Conservation (phyloP, 2,113 vertebrate species). For the Hippopotamus amphibius region DNA sequence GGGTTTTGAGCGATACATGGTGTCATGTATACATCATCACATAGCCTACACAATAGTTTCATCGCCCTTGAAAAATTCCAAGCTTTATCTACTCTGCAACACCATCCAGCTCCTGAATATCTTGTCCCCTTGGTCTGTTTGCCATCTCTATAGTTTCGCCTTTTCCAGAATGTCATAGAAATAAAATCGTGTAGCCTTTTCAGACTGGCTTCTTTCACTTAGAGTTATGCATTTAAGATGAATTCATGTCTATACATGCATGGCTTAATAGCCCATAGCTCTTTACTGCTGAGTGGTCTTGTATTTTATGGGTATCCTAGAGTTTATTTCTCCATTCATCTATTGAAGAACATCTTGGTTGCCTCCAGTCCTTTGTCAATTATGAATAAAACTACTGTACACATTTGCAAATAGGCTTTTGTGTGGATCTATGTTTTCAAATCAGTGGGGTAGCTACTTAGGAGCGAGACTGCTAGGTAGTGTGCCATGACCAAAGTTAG, state of each 20-base stretch:
- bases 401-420: not conserved
- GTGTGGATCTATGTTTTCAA: not conserved
- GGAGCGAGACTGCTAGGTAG: accelerated
- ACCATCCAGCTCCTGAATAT: not conserved
- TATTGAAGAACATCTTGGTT: not conserved
- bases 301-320: not conserved
- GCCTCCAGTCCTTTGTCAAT: not conserved
- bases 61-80: not conserved
- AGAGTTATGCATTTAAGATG: not conserved
- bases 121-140: not conserved
- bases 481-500: accelerated
- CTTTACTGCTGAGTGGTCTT: not conserved
- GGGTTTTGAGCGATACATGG: not conserved
- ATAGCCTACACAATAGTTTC: not conserved
- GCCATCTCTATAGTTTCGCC: not conserved
- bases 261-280: not conserved
- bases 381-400: not conserved
- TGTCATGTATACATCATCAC: not conserved
- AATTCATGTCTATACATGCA: not conserved
- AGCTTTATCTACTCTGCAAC: too few relatives aligned
- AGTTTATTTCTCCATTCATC: not conserved
- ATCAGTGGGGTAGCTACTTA: not conserved
- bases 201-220: not conserved
- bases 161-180: not conserved
- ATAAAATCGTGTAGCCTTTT: not conserved